Evolutionary conservation across 2,113 vertebrate species (phyloP).

Genomic region (Gobiocypris rarus): DNA sequence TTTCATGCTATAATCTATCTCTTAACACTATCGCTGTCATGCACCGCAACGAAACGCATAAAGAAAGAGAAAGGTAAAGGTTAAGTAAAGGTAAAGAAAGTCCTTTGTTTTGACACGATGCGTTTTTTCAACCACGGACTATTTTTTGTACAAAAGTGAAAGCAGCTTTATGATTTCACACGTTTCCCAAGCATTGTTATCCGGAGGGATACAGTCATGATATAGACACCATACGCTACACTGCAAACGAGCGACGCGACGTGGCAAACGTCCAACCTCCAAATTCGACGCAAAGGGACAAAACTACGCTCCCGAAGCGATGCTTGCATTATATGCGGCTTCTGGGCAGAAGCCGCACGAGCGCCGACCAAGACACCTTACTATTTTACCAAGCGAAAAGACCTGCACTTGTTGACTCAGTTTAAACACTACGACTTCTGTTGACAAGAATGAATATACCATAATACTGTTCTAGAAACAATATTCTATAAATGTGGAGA

Average conservation of each 20-base stretch:
- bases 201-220: not conserved
- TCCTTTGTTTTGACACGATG: not conserved
- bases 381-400: not conserved
- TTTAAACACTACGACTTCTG: not conserved
- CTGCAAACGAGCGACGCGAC: not conserved
- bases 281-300: not conserved
- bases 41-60: not conserved
- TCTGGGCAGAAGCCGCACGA: not conserved
- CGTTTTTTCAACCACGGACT: not conserved
- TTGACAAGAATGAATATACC: not conserved
- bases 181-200: not conserved
- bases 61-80: no score
- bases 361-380: not conserved
- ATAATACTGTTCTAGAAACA: not conserved
- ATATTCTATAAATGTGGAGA: not conserved
- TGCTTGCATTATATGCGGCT: not conserved
- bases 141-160: not conserved
- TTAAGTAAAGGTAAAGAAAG: not conserved
- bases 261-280: not conserved
- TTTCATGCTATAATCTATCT: not conserved
- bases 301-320: not conserved
- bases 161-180: not conserved
- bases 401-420: slow-evolving; percentile 28
- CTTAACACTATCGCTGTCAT: not conserved
- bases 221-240: not conserved